Percentiles rank a stretch among this genome's conserved stretches.
These are phyloP conservation scores for Trialeurodes vaporariorum DNA, from an alignment of 1,140 invertebrate species.

Conservation along the genomic window DNA sequence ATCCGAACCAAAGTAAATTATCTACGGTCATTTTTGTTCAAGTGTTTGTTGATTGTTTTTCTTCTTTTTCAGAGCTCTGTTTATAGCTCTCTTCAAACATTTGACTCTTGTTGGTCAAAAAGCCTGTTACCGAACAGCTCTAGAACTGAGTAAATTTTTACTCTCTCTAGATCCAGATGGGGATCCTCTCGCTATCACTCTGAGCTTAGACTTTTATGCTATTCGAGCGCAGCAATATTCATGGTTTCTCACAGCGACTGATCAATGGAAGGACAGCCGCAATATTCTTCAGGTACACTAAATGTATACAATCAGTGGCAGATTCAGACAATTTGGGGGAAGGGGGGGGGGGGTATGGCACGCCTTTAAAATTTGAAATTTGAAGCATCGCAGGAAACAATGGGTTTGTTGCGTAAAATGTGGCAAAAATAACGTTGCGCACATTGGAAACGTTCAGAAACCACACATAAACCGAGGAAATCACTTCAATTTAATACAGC, in stretches of 20 bases:
- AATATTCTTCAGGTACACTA: constrained; percentile 50
- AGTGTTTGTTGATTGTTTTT: neutral
- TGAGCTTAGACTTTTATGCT: constrained; percentile 81
- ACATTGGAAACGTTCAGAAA: too few relatives aligned
- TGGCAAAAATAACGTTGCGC: too few relatives aligned
- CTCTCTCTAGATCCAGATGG: constrained; percentile 66
- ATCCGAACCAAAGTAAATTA: too few relatives aligned
- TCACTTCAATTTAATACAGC: too few relatives aligned
- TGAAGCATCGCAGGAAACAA: too few relatives aligned
- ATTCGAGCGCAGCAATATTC: constrained; percentile 64
- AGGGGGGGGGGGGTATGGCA: too few relatives aligned
- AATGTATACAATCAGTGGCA: too few relatives aligned
- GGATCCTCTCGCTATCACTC: constrained; percentile 70
- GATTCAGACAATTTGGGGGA: too few relatives aligned
- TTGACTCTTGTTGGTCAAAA: constrained; percentile 64
- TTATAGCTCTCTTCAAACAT: constrained; percentile 75
- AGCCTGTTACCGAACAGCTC: constrained; percentile 65
- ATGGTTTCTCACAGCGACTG: constrained; percentile 65
- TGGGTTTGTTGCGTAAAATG: too few relatives aligned
- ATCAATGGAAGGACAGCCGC: constrained; percentile 49
- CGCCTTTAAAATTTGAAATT: too few relatives aligned
- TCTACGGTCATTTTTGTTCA: too few relatives aligned
- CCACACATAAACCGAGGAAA: too few relatives aligned
- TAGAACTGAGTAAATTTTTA: constrained; percentile 65
- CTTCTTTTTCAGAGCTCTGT: constrained; percentile 53